These are phyloP conservation scores for Oncorhynchus clarkii DNA, from an alignment of 2,113 vertebrate species.

Conservation along the genomic window DNA sequence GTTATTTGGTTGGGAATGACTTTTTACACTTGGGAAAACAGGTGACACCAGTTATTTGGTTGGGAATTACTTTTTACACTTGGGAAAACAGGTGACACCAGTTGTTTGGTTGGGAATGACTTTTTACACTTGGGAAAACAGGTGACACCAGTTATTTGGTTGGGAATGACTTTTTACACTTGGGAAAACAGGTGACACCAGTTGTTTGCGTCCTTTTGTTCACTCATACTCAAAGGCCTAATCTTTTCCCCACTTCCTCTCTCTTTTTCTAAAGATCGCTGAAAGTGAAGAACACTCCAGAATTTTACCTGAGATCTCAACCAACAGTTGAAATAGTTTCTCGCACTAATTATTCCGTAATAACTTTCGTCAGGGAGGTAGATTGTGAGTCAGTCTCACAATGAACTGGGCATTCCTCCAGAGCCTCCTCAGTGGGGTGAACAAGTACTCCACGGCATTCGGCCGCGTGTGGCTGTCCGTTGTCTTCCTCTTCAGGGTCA, in stretches of 20 bases:
- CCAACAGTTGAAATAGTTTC: neutral
- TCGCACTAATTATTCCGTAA: conserved; percentile 26
- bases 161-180: too few relatives aligned
- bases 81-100: too few relatives aligned
- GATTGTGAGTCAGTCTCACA: conserved; percentile 40
- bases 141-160: too few relatives aligned
- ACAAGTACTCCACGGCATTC: conserved; percentile 93
- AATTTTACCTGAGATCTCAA: neutral
- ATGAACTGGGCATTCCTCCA: conserved; percentile 94
- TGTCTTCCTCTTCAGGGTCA: conserved; percentile 90
- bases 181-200: too few relatives aligned
- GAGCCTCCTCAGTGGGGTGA: conserved; percentile 85
- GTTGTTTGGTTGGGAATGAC: too few relatives aligned
- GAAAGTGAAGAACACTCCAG: neutral
- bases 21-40: too few relatives aligned
- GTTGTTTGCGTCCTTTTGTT: too few relatives aligned
- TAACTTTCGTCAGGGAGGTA: conserved; percentile 41
- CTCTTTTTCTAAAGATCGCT: neutral
- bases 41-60: too few relatives aligned
- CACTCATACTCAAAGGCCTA: neutral
- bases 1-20: too few relatives aligned
- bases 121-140: too few relatives aligned
- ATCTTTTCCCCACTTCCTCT: neutral
- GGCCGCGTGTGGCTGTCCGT: conserved; percentile 93
- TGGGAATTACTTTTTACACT: too few relatives aligned